Evolutionary conservation across 2,888 invertebrate species (phyloP), one percentile per base, ranked within the genome.

Genomic region (Scelioninae gen. 1): DNA sequence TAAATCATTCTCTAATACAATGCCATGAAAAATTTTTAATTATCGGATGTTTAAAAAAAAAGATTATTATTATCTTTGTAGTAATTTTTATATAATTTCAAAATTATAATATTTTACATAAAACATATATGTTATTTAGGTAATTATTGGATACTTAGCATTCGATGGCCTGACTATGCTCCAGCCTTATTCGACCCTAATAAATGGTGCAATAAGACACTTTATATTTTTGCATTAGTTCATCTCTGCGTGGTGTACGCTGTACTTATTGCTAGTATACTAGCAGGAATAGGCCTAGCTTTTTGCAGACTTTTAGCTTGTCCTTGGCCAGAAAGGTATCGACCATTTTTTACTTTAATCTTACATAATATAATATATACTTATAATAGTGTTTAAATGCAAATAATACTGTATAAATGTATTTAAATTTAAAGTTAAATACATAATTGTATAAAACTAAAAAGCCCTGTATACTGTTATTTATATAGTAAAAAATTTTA

Each of bases 141-240:
- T 32, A 96, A 96, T 92, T 95, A 95, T 90, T 97, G 97, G 97
- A 96, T 96, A 13, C 93, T 96, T 55, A 93, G 94, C 83, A 96
- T 96, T 90, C 95, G 95, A 93, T 95, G 95, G 95, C 97, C 97
- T 0, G 95, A 95, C 88, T 96, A 95, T 92, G 93, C 94, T 0
- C 95, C 95, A 0, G 94, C 95, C 0, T 93, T 96, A 34, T 96
- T 95, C 91, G 95, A 96, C 83, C 97, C 97, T 0, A 95, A 96
- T 92, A 94, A 94, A 84, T 97, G 96, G 96, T 97, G 96, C 89
- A 95, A 96, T 89, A 94, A 94, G 85, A 95, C 95, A 0, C 94
- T 97, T 32, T 97, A 96, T 92, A 94, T 96, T 88, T 96, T 96
- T 91, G 94, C 96, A 0, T 89, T 96, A 75, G 95, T 95, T 45